phyloP scores from a whole-genome alignment of 2,888 invertebrate species.

The Chironomus riparius region DNA sequence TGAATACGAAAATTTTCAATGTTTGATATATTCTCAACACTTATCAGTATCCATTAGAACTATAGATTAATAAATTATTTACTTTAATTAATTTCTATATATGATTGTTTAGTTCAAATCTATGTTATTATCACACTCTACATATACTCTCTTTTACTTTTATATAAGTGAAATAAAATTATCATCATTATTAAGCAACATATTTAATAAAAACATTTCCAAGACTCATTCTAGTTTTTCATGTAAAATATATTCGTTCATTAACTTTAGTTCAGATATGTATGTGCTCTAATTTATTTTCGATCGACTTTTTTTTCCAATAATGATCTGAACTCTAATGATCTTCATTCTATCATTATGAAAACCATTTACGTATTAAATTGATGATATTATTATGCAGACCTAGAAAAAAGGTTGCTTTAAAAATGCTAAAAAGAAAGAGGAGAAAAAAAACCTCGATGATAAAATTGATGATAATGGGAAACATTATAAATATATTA shows the following conservation, averaged over 20 bases:
- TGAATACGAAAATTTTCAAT: background rate
- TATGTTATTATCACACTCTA: background rate
- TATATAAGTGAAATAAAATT: background rate
- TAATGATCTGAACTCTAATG: background rate
- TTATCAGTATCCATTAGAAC: too few species aligned
- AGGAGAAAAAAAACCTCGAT: background rate
- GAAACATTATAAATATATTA: background rate
- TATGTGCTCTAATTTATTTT: background rate
- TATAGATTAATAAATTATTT: too few species aligned
- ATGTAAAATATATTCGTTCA: background rate
- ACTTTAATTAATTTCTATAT: background rate
- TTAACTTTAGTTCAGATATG: background rate
- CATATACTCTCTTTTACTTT: background rate
- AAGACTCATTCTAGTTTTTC: background rate
- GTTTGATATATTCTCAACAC: background rate
- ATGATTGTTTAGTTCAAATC: background rate
- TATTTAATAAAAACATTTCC: background rate
- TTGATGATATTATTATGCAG: background rate
- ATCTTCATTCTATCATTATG: background rate
- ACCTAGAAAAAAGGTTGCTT: background rate
- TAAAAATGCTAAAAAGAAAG: slow-evolving; percentile 16
- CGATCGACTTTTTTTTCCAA: background rate
- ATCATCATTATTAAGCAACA: too few species aligned
- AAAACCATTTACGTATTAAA: background rate
- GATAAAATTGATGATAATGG: background rate